Conservation (phyloP, 2,113 vertebrate genomes). For the Mus musculus region DNA sequence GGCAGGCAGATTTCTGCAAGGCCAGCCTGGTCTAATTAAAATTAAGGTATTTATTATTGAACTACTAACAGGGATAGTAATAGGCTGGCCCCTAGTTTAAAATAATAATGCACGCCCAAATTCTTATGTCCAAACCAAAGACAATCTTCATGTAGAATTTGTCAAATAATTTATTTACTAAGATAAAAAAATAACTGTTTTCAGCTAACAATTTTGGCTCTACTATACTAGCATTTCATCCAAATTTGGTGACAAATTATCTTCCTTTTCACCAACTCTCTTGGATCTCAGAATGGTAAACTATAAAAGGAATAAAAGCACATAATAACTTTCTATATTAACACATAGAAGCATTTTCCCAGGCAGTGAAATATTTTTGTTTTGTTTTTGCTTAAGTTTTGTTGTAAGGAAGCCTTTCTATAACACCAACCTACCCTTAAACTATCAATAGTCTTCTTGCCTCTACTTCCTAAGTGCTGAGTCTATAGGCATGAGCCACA, state of each 20-base stretch:
- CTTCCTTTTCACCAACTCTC: neutral
- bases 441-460: neutral
- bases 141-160: neutral
- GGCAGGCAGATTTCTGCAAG: neutral
- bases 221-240: neutral
- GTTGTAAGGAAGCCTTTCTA: neutral
- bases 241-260: constrained; percentile 6
- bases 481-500: neutral
- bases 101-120: neutral
- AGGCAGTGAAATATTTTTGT: neutral
- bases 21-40: neutral
- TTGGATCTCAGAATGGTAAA: neutral
- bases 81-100: neutral
- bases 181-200: constrained; percentile 38
- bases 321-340: neutral
- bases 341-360: neutral
- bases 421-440: neutral
- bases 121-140: constrained; percentile 18
- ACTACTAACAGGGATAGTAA: neutral
- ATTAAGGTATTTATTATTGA: neutral
- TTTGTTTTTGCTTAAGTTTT: neutral
- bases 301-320: neutral
- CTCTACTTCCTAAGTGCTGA: neutral
- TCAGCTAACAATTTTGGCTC: neutral
- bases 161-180: constrained; percentile 8